phyloP scores from a whole-genome alignment of 2,888 invertebrate species.

The Morpho achilles region DNA sequence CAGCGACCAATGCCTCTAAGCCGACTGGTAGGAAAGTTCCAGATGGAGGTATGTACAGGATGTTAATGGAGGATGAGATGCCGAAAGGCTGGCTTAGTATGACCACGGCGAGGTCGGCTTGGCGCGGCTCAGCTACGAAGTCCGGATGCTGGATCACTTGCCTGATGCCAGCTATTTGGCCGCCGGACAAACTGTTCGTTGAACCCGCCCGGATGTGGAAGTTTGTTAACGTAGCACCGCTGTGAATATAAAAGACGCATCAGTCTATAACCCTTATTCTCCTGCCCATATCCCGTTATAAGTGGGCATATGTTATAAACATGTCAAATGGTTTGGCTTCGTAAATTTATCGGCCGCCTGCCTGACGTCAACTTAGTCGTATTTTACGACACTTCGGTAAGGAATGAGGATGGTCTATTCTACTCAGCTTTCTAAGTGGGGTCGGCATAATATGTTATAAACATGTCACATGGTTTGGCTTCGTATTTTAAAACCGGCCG shows the following conservation, averaged over 20 bases:
- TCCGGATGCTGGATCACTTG: constrained; percentile 39
- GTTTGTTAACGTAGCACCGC: constrained; percentile 38
- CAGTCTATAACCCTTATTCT: too few species aligned
- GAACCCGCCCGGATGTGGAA: constrained; percentile 51
- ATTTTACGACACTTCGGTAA: too few species aligned
- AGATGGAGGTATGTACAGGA: constrained; percentile 45
- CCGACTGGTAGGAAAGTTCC: constrained; percentile 39
- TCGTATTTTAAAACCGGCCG: too few species aligned
- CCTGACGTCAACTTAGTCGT: too few species aligned
- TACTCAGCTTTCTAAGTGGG: too few species aligned
- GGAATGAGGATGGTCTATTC: too few species aligned
- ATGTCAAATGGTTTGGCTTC: too few species aligned
- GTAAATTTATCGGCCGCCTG: too few species aligned
- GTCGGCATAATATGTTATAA: too few species aligned
- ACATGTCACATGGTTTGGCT: too few species aligned
- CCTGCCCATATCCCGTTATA: too few species aligned
- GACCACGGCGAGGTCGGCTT: constrained; percentile 42
- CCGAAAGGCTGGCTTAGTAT: constrained; percentile 32
- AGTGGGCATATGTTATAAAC: too few species aligned
- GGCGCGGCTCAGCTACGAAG: constrained; percentile 39
- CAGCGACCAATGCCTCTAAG: constrained; percentile 37
- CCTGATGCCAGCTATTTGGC: constrained; percentile 31
- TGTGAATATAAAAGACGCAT: constrained; percentile 24
- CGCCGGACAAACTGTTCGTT: constrained; percentile 45
- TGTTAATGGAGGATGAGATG: constrained; percentile 34